Conservation (phyloP, 2,797 vertebrate genomes). For the Rhinichthys osculus region DNA sequence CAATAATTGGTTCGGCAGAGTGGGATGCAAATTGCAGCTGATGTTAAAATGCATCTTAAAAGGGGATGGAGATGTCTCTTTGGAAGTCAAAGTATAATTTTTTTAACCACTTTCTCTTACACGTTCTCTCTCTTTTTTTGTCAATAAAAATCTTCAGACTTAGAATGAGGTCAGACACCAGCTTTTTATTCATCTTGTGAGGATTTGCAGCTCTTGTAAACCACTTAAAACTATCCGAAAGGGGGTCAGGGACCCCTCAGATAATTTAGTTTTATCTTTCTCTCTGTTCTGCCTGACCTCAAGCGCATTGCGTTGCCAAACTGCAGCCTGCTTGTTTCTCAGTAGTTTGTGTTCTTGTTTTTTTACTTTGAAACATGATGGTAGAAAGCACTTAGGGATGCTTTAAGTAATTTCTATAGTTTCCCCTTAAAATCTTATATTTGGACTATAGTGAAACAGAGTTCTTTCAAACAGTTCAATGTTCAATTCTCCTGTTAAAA, state of each 20-base stretch:
- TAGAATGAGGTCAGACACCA: constrained; percentile 77
- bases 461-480: constrained; percentile 10
- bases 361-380: constrained; percentile 55
- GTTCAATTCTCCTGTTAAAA: constrained; percentile 45
- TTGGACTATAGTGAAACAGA: constrained; percentile 40
- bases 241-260: constrained; percentile 81
- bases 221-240: constrained; percentile 79
- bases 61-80: constrained; percentile 77
- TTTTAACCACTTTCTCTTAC: constrained; percentile 66
- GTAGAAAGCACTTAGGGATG: constrained; percentile 52
- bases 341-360: constrained; percentile 72
- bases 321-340: constrained; percentile 67
- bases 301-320: constrained; percentile 72
- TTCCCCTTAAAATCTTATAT: constrained; percentile 41
- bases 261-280: constrained; percentile 84
- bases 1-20: constrained; percentile 76
- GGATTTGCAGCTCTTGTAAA: constrained; percentile 75
- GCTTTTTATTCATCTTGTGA: constrained; percentile 77
- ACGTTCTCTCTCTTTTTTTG: constrained; percentile 65
- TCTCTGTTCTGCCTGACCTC: constrained; percentile 77
- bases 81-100: constrained; percentile 82
- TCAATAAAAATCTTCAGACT: constrained; percentile 79
- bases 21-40: constrained; percentile 79
- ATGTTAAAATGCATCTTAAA: constrained; percentile 83
- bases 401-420: constrained; percentile 56